Evolutionary conservation across 2,797 vertebrate species (phyloP), one percentile per base, ranked within the genome.

Genomic region (Chaenodraco wilsoni): DNA sequence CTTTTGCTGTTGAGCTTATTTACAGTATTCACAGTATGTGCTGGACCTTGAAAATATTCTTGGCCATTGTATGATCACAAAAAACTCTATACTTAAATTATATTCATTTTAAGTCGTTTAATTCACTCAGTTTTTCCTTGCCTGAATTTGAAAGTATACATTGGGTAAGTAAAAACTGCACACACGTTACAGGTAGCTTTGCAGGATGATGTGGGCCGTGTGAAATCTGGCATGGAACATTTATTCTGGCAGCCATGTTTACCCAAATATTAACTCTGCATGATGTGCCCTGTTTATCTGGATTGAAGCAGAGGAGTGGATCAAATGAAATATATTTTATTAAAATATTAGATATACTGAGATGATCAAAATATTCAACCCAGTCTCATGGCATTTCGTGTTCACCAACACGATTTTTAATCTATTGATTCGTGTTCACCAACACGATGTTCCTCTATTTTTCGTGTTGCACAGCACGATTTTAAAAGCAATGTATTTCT

Each of bases 241-340:
- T 82, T 81, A 65, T 52, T 27, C 65, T 78, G 59, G 77, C 54
- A 41, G 65, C 49, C 2, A 45, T 23, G 37, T 76, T 78, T 68
- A 59, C 37, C 19, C 54, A 75, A 73, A 85, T 74, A 84, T 78
- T 69, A 63, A 60, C 33, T 37, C 33, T 37, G 33, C 33, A 37
- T 37, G 80, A 75, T 63, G 62, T 15, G 13, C 5, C 51, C 17
- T 50, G 50, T 83, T 75, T 70, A 64, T 74, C 71, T 79, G 43
- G 72, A 72, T 0, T 33, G 45, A 70, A 58, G 52, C 33, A 37
- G 33, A 37, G 33, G 33, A 37, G 33, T 79, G 43, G 72, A 72
- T 0, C 33, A 41, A 70, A 58, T 55, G 3, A 63, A 51, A 66
- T 63, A 40, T 9, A 14, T 31, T 1, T 19, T 33, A 23, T 23